Percentiles rank a stretch among this genome's conserved stretches.
These are phyloP conservation scores for Protaetia brevitarsis DNA, from an alignment of 1,140 invertebrate species.

Conservation along the genomic window DNA sequence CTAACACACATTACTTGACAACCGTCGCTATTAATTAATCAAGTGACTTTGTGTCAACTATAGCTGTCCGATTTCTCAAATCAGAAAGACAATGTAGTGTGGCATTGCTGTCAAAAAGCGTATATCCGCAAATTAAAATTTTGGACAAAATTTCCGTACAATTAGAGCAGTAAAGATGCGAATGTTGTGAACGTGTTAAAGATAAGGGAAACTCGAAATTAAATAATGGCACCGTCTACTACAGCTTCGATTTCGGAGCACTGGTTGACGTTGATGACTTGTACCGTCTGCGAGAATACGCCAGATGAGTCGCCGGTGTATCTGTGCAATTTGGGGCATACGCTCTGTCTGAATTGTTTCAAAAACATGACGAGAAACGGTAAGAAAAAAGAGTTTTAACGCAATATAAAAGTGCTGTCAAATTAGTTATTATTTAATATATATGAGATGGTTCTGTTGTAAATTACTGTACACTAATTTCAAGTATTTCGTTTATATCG, in stretches of 20 bases:
- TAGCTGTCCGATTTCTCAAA: too few relatives aligned
- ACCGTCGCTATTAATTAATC: too few relatives aligned
- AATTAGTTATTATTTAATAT: too few relatives aligned
- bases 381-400: too few relatives aligned
- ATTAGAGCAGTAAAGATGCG: not conserved
- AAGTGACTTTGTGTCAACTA: too few relatives aligned
- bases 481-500: too few relatives aligned
- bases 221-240: constrained; percentile 15
- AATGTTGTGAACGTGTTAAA: not conserved
- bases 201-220: not conserved
- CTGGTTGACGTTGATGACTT: constrained; percentile 34
- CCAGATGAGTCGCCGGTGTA: constrained; percentile 31
- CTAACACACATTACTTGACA: too few relatives aligned
- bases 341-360: constrained; percentile 27
- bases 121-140: constrained; percentile 8
- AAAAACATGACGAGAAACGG: constrained; percentile 20
- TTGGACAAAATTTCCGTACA: constrained; percentile 19
- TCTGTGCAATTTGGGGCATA: constrained; percentile 31
- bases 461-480: too few relatives aligned
- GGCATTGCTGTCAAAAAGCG: constrained; percentile 17
- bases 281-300: constrained; percentile 26
- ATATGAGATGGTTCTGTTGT: too few relatives aligned
- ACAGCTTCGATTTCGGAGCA: constrained; percentile 26
- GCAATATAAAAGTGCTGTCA: too few relatives aligned
- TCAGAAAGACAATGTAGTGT: not conserved